phyloP scores from a whole-genome alignment of 1,140 invertebrate species.

The Drosophila baimaii region DNA sequence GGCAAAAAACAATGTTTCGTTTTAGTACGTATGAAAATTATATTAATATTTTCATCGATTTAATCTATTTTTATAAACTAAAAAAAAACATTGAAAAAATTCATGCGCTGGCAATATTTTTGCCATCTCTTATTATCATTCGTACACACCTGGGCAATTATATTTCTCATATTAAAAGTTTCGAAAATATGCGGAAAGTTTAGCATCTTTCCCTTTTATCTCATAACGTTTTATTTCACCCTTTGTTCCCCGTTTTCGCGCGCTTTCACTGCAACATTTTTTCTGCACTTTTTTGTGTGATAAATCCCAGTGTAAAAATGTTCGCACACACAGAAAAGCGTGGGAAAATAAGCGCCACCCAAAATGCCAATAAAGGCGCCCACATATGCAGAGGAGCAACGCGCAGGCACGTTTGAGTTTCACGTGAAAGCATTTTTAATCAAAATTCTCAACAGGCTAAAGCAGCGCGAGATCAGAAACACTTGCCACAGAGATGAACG shows the following conservation, averaged over 20 bases:
- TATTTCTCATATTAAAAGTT: conserved; percentile 10
- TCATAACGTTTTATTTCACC: conserved; percentile 12
- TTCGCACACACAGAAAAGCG: conserved; percentile 52
- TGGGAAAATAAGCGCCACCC: conserved; percentile 39
- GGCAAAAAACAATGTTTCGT: too few species aligned
- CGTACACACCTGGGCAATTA: conserved; percentile 10
- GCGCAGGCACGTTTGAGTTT: conserved; percentile 75
- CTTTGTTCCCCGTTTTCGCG: conserved; percentile 14
- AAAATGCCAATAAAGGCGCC: conserved; percentile 45
- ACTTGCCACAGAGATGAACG: conserved; percentile 68
- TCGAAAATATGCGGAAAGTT: background rate
- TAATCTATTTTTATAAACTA: too few species aligned
- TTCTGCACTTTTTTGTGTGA: conserved; percentile 62
- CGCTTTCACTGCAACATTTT: conserved; percentile 7
- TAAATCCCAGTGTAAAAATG: conserved; percentile 81
- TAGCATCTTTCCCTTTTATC: conserved; percentile 11
- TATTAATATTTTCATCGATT: too few species aligned
- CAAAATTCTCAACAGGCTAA: conserved; percentile 82
- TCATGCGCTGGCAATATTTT: too few species aligned
- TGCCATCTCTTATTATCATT: background rate
- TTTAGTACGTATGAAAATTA: too few species aligned
- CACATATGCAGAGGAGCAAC: conserved; percentile 40
- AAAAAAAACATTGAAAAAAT: too few species aligned
- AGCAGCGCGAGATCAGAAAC: conserved; percentile 81
- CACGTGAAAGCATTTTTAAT: conserved; percentile 83